A percentile compares a stretch with the other conserved stretches of the same genome.
These are phyloP conservation scores for Bilobella aurantiaca DNA, from an alignment of 1,140 invertebrate species.

Conservation along the genomic window DNA sequence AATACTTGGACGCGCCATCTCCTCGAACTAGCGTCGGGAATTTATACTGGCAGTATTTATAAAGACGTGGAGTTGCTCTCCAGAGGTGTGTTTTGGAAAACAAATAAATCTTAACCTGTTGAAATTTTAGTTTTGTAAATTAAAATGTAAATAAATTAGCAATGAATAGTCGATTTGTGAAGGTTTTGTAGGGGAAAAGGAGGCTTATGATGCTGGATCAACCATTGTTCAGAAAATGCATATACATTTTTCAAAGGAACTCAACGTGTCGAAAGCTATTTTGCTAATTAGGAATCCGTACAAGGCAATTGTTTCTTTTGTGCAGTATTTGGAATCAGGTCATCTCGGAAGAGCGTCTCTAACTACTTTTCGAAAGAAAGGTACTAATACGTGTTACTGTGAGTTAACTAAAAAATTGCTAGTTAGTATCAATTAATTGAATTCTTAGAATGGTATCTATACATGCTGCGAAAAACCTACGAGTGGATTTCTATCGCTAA, in stretches of 20 bases:
- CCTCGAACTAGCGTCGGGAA: conserved; percentile 37
- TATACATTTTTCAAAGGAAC: conserved; percentile 21
- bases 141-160: no score
- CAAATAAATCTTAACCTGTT: no score
- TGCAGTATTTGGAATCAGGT: conserved; percentile 39
- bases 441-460: conserved; percentile 36
- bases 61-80: conserved; percentile 32
- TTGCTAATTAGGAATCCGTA: conserved; percentile 41
- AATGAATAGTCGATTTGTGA: no score
- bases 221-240: conserved; percentile 40
- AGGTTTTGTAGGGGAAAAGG: conserved; percentile 39
- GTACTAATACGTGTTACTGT: no score
- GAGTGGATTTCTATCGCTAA: conserved; percentile 35
- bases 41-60: conserved; percentile 40
- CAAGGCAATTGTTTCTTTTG: conserved; percentile 39
- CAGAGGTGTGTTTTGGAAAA: no score
- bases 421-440: neutral
- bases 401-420: no score
- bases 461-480: conserved; percentile 33
- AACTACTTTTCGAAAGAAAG: conserved; percentile 18
- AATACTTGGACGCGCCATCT: conserved; percentile 40
- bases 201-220: conserved; percentile 34
- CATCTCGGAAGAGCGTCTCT: conserved; percentile 30
- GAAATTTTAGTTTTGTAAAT: no score
- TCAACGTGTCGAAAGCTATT: conserved; percentile 35